A percentile compares a stretch with the other conserved stretches of the same genome.
phyloP scores from a whole-genome alignment of 23 tunicate species.

The Aplidium turbinatum region DNA sequence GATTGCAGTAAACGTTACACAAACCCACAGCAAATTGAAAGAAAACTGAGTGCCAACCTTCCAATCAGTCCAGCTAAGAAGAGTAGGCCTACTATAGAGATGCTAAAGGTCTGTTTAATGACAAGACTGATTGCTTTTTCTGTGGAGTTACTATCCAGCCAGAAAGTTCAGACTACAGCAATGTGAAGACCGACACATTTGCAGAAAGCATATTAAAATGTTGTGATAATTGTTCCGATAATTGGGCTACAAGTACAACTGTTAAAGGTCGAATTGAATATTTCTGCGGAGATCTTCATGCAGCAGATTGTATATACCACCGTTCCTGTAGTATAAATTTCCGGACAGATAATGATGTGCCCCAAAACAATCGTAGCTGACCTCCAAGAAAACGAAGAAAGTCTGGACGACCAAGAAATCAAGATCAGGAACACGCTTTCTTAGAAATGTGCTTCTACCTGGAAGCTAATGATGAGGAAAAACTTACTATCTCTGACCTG shows the following conservation, averaged over 20 bases:
- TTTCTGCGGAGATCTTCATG: no score
- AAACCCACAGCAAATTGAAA: not conserved
- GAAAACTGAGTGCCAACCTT: not conserved
- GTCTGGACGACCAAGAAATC: not conserved
- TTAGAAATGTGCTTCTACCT: no score
- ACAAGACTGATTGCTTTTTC: no score
- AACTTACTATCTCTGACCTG: not conserved
- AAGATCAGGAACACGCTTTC: no score
- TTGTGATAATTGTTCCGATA: not conserved
- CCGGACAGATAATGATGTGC: not conserved
- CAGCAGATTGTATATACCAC: not conserved
- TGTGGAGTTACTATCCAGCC: not conserved
- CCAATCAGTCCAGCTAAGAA: no score
- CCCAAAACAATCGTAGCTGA: not conserved
- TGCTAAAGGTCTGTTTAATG: not conserved
- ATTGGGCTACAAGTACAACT: not conserved
- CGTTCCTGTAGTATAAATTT: not conserved
- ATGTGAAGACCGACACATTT: not conserved
- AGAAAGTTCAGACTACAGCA: not conserved
- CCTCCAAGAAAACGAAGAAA: not conserved
- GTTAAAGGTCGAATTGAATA: no score
- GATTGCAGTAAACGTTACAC: constrained; percentile 1
- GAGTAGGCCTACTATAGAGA: no score
- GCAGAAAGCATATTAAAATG: not conserved
- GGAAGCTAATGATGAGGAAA: not conserved